Conservation (phyloP, 2,888 invertebrate genomes). For the Apotomis betuletana region DNA sequence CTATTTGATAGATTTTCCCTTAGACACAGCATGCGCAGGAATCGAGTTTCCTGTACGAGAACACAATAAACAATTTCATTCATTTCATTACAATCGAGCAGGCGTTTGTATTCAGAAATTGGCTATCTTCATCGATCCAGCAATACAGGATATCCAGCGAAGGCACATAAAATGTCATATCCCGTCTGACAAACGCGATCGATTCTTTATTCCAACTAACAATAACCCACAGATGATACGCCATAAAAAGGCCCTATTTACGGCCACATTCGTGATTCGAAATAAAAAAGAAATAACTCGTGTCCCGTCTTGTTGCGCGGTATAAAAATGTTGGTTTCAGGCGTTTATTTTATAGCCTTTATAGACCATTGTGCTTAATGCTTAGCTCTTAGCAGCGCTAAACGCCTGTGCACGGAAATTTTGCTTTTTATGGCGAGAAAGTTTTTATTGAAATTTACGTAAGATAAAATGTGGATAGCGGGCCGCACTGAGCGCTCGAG, state of each 20-base stretch:
- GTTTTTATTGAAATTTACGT: conserved; percentile 41
- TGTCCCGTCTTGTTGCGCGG: conserved; percentile 46
- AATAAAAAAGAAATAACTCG: conserved; percentile 50
- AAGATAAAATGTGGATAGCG: conserved; percentile 35
- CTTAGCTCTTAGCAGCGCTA: conserved; percentile 46
- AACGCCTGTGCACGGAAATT: conserved; percentile 37
- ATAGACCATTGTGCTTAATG: conserved; percentile 61
- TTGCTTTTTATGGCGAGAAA: conserved; percentile 37
- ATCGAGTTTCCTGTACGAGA: neutral
- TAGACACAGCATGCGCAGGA: neutral
- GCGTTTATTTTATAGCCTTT: conserved; percentile 68
- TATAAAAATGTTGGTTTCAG: conserved; percentile 60
- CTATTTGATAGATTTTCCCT: too few species aligned
- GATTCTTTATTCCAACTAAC: conserved; percentile 51
- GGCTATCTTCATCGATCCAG: conserved; percentile 32
- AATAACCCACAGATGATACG: conserved; percentile 56
- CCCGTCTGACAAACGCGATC: conserved; percentile 32
- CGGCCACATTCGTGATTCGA: conserved; percentile 54
- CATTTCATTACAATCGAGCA: conserved; percentile 15
- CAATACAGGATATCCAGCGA: conserved; percentile 35
- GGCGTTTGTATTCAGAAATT: conserved; percentile 26
- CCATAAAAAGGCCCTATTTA: conserved; percentile 57
- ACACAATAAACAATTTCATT: conserved; percentile 22
- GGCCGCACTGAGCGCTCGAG: conserved; percentile 20
- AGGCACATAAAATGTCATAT: conserved; percentile 43